These are phyloP conservation scores for Henricia sp. DNA, from an alignment of 53 echinoderm and acorn worm genomes.

Conservation along the genomic window DNA sequence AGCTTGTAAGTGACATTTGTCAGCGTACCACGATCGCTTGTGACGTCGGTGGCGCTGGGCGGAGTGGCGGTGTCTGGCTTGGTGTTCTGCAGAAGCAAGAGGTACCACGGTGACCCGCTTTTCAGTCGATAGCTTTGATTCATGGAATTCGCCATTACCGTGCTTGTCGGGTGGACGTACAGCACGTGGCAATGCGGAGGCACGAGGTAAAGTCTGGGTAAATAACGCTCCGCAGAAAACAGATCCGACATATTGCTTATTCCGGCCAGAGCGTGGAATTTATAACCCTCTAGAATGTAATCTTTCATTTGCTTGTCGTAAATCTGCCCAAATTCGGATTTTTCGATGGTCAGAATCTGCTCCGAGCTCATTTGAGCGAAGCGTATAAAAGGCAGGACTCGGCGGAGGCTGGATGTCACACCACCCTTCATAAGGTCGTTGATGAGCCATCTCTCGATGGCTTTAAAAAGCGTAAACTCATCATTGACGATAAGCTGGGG, in stretches of 20 bases:
- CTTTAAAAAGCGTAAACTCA: constrained; percentile 57
- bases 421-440: constrained; percentile 47
- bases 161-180: constrained; percentile 44
- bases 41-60: neutral
- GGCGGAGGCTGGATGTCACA: constrained; percentile 14
- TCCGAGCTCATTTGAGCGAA: constrained; percentile 68
- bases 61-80: constrained; percentile 10
- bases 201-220: constrained; percentile 43
- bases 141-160: constrained; percentile 64
- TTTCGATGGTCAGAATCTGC: constrained; percentile 61
- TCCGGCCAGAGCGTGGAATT: constrained; percentile 60
- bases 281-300: constrained; percentile 59
- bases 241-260: constrained; percentile 41
- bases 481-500: constrained; percentile 55
- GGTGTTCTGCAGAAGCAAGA: constrained; percentile 45
- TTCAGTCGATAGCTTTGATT: constrained; percentile 43
- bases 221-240: constrained; percentile 56
- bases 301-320: constrained; percentile 60
- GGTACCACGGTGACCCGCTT: constrained; percentile 62
- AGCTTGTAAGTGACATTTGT: constrained; percentile 59
- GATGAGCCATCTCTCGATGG: constrained; percentile 65
- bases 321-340: constrained; percentile 68
- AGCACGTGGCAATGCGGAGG: constrained; percentile 61
- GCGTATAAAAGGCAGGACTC: constrained; percentile 37
- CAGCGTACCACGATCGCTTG: constrained; percentile 26